phyloP scores from a whole-genome alignment of 2,113 vertebrate species.

The Sphaerodactylus townsendi region DNA sequence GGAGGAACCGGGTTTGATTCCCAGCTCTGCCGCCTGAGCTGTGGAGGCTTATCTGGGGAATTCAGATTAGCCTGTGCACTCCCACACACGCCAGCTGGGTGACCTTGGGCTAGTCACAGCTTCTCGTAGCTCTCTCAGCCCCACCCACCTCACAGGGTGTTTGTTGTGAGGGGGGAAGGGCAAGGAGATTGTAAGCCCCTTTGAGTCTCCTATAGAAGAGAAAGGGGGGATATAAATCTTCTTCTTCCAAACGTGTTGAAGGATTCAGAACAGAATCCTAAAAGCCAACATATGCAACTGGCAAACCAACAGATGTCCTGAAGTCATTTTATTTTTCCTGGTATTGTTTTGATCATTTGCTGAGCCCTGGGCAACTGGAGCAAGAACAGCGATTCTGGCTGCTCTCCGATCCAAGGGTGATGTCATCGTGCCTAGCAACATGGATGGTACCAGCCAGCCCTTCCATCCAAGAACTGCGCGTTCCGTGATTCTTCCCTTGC shows the following conservation, averaged over 20 bases:
- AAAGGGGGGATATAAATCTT: too few relatives aligned
- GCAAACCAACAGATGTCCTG: constrained; percentile 24
- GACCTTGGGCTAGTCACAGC: too few relatives aligned
- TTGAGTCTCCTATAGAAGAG: too few relatives aligned
- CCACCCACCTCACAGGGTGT: too few relatives aligned
- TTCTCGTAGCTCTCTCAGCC: too few relatives aligned
- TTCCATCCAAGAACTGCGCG: constrained; percentile 27
- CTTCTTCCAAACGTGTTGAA: neutral
- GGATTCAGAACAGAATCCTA: constrained; percentile 29
- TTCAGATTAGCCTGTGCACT: too few relatives aligned
- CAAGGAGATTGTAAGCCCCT: too few relatives aligned
- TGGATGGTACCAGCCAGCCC: constrained; percentile 1
- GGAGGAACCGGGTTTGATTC: too few relatives aligned
- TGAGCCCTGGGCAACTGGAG: constrained; percentile 15
- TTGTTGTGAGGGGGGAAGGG: too few relatives aligned
- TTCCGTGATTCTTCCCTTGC: constrained; percentile 12
- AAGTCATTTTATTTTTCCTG: neutral
- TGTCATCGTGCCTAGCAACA: constrained; percentile 41
- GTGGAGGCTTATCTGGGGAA: too few relatives aligned
- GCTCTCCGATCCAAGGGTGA: constrained; percentile 42
- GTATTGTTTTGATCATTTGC: constrained; percentile 36
- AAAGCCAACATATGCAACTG: neutral
- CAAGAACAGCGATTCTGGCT: constrained; percentile 6
- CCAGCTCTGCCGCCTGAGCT: too few relatives aligned
- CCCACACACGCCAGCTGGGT: too few relatives aligned